Percentiles rank a stretch among this genome's conserved stretches.
Conservation (phyloP, 2,888 invertebrate genomes). For the Seira sanloemensis region DNA sequence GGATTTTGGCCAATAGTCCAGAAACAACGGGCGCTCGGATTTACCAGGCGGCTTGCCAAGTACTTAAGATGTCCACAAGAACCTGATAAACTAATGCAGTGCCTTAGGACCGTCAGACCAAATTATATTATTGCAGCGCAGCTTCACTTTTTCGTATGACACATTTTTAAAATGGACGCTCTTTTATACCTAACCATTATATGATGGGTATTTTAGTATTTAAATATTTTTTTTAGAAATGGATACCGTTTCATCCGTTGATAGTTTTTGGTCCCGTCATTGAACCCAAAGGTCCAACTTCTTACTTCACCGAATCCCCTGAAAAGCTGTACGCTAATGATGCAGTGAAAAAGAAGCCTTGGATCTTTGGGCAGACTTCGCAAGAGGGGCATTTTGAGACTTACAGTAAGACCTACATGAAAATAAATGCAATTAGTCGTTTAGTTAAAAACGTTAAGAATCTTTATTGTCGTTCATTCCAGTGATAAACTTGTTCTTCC, state of each 20-base stretch:
- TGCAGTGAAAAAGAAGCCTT: slow-evolving; percentile 58
- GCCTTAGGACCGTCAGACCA: slow-evolving; percentile 40
- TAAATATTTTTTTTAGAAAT: slow-evolving; percentile 42
- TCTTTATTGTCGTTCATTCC: neutral
- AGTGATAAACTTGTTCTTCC: slow-evolving; percentile 63
- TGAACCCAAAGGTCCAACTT: slow-evolving; percentile 49
- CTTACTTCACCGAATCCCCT: slow-evolving; percentile 62
- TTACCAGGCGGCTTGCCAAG: slow-evolving; percentile 48
- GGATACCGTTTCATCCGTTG: slow-evolving; percentile 66
- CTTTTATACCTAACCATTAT: neutral
- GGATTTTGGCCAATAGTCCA: slow-evolving; percentile 62
- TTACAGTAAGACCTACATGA: slow-evolving; percentile 50
- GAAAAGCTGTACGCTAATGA: slow-evolving; percentile 56
- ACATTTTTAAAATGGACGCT: neutral
- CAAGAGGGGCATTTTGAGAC: slow-evolving; percentile 69
- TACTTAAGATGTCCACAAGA: slow-evolving; percentile 46
- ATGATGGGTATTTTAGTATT: neutral
- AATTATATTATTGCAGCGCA: slow-evolving; percentile 51
- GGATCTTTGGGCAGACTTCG: slow-evolving; percentile 65
- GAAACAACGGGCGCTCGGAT: slow-evolving; percentile 27
- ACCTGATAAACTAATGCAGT: slow-evolving; percentile 33
- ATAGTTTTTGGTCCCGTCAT: slow-evolving; percentile 65
- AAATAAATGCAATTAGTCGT: neutral
- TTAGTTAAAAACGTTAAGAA: neutral
- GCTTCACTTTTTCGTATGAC: slow-evolving; percentile 33